Evolutionary conservation across 2,797 vertebrate genomes (phyloP).

Genomic region (Oryzias sinensis): DNA sequence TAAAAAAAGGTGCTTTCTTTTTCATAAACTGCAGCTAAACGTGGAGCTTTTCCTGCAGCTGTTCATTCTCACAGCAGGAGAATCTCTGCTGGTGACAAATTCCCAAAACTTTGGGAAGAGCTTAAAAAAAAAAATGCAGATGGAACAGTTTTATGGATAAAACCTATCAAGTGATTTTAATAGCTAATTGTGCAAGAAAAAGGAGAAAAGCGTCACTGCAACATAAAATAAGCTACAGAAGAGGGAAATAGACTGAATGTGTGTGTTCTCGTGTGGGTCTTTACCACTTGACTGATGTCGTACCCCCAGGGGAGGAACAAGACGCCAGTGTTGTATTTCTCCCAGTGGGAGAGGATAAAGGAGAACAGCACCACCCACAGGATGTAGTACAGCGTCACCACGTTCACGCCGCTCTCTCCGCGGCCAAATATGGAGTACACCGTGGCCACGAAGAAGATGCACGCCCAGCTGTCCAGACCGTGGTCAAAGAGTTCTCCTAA

Average conservation of each 20-base stretch:
- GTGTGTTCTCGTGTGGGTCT: constrained; percentile 26
- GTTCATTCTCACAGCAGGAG: background rate
- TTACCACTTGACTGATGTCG: constrained; percentile 98
- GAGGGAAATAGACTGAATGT: background rate
- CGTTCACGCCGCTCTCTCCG: constrained; percentile 85
- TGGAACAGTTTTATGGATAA: too few species aligned
- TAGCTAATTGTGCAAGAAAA: too few species aligned
- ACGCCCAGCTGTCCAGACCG: constrained; percentile 97
- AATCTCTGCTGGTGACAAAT: background rate
- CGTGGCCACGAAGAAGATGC: constrained; percentile 92
- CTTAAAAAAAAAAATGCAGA: too few species aligned
- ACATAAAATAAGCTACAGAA: too few species aligned
- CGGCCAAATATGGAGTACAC: constrained; percentile 97
- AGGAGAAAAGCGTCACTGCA: too few species aligned
- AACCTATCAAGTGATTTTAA: too few species aligned
- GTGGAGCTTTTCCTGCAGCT: background rate
- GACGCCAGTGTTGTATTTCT: constrained; percentile 98
- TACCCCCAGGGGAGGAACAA: constrained; percentile 98
- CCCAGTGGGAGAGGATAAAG: constrained; percentile 98
- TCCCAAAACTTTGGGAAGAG: background rate
- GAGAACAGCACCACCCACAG: constrained; percentile 98
- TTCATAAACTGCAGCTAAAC: background rate
- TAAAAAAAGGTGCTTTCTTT: background rate
- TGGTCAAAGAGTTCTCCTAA: constrained; percentile 98
- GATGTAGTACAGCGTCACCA: constrained; percentile 88